Evolutionary conservation across 1,140 invertebrate species (phyloP).

Genomic region (Drosophila sp.): DNA sequence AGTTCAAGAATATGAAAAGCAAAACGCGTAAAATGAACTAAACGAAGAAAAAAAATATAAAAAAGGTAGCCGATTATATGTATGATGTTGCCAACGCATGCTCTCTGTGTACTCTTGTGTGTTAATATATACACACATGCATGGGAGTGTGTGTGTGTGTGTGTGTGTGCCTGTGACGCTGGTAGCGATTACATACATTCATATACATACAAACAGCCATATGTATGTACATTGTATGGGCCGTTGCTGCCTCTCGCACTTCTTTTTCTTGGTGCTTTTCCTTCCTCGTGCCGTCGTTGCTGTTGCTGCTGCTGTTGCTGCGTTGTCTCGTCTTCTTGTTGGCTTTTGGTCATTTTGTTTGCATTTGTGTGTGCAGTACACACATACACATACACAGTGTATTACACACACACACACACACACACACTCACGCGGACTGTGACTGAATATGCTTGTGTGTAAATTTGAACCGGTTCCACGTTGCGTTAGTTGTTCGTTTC

Average conservation of each 20-base stretch:
- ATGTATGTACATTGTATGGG: slow-evolving; percentile 24
- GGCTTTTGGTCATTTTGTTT: slow-evolving; percentile 55
- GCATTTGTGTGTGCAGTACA: slow-evolving; percentile 51
- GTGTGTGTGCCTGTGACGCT: slow-evolving; percentile 16
- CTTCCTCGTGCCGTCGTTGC: slow-evolving; percentile 27
- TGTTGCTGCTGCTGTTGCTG: too few species aligned
- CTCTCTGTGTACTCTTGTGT: slow-evolving; percentile 33
- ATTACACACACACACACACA: slow-evolving; percentile 35
- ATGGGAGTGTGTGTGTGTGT: slow-evolving; percentile 15
- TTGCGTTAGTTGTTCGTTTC: slow-evolving; percentile 66
- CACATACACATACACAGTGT: slow-evolving; percentile 24
- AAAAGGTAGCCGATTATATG: slow-evolving; percentile 46
- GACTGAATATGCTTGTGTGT: slow-evolving; percentile 24
- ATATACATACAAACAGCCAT: slow-evolving; percentile 18
- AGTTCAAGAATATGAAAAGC: slow-evolving; percentile 81
- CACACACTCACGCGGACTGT: neutral
- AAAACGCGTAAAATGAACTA: slow-evolving; percentile 62
- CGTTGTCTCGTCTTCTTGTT: slow-evolving; percentile 58
- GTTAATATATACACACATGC: slow-evolving; percentile 2
- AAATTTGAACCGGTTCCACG: slow-evolving; percentile 69
- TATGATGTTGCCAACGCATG: slow-evolving; percentile 45
- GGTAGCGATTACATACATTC: slow-evolving; percentile 29
- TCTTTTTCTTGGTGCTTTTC: slow-evolving; percentile 43
- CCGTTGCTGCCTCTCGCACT: slow-evolving; percentile 39
- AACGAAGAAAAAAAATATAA: slow-evolving; percentile 48